Percentiles rank a stretch among this genome's conserved stretches.
These are phyloP conservation scores for Nemopilema nomurai DNA, from an alignment of 30 jellyfish, hydroid and myxozoan species.

Conservation along the genomic window DNA sequence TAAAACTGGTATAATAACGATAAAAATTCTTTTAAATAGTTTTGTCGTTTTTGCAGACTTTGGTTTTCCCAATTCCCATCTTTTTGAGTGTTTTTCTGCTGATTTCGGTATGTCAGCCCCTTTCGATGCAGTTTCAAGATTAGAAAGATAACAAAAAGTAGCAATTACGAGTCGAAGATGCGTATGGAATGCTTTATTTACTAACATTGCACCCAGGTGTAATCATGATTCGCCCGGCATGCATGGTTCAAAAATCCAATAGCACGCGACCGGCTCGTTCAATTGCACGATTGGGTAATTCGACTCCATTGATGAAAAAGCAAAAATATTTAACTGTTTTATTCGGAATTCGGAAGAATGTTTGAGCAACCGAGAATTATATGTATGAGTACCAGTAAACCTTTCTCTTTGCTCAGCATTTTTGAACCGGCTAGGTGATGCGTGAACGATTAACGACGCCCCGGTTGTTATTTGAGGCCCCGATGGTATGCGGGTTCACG, in stretches of 20 bases:
- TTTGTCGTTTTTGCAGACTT: too few relatives aligned
- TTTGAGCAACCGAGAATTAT: conserved; percentile 20
- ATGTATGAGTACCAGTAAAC: conserved; percentile 38
- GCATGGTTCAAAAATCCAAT: not conserved
- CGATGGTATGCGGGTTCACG: conserved; percentile 22
- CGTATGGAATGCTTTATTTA: not conserved
- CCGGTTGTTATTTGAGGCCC: conserved; percentile 55
- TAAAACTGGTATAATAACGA: too few relatives aligned
- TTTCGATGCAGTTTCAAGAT: too few relatives aligned
- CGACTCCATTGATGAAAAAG: conserved; percentile 27
- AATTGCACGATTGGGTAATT: conserved; percentile 27
- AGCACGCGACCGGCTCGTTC: not conserved
- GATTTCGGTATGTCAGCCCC: too few relatives aligned
- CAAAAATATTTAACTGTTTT: conserved; percentile 29
- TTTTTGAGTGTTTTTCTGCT: too few relatives aligned
- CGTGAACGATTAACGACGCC: conserved; percentile 60
- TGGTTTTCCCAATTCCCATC: too few relatives aligned
- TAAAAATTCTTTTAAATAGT: too few relatives aligned
- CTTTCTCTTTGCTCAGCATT: conserved; percentile 39
- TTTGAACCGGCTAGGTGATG: conserved; percentile 52
- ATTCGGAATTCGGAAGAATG: conserved; percentile 24
- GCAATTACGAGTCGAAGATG: not conserved
- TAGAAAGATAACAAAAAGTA: not conserved
- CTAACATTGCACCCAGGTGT: not conserved
- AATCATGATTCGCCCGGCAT: not conserved